These are phyloP conservation scores for Daubentonia madagascariensis DNA, from an alignment of 2,113 vertebrate species.

Conservation along the genomic window DNA sequence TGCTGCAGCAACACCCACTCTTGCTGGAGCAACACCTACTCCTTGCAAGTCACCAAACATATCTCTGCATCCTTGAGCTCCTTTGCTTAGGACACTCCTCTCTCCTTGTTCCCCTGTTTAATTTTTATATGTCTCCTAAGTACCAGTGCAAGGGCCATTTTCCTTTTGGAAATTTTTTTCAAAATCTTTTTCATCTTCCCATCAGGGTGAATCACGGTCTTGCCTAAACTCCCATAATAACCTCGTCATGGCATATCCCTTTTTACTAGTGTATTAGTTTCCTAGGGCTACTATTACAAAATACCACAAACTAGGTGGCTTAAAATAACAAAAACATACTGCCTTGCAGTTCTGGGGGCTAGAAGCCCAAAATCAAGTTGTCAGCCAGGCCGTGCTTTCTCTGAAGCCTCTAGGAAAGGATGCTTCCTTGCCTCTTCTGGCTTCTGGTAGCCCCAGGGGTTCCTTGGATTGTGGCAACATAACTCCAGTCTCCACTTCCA, in stretches of 20 bases:
- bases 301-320: neutral
- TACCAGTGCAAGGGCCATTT: neutral
- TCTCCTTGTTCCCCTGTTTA: neutral
- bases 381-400: neutral
- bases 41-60: neutral
- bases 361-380: neutral
- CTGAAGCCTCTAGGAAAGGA: neutral
- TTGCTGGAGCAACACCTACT: neutral
- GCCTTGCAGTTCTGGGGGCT: neutral
- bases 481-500: neutral
- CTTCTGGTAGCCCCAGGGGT: too few species aligned
- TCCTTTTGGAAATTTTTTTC: neutral
- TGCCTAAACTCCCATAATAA: neutral
- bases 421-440: too few species aligned
- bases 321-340: neutral
- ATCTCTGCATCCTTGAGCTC: neutral
- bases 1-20: neutral
- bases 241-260: neutral
- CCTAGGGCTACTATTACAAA: neutral
- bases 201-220: neutral
- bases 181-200: neutral
- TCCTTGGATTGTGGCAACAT: neutral
- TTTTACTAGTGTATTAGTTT: neutral
- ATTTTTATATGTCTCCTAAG: neutral
- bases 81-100: neutral